Base-by-base conservation (phyloP, 2,888 invertebrate genomes). In the Coelinius sp. region DNA sequence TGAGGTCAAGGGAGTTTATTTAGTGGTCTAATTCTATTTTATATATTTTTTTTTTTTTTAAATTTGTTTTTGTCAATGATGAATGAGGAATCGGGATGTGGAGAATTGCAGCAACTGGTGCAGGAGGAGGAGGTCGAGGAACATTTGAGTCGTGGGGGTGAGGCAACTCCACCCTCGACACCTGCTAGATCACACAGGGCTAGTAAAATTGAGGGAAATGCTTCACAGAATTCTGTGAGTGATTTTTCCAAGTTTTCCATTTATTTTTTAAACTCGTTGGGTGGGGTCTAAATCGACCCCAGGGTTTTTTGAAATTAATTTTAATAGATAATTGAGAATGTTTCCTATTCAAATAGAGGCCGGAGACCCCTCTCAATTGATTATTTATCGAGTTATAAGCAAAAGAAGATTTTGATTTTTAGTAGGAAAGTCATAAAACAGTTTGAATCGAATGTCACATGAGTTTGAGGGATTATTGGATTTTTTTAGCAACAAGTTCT, bases 61-160 rank as follows among this genome's bases (percentile, higher is more conserved):
- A 31, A 31, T 31, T 8, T 31, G 31, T 4, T 46, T 49, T 49
- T 14, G 17, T 2, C 2, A 3, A 78, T 73, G 17, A 89, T 89
- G 89, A 84, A 83, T 49, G 87, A 87, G 72, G 82, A 80, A 66
- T 85, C 87, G 38, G 85, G 87, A 73, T 88, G 86, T 71, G 87
- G 88, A 65, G 89, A 89, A 76, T 75, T 89, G 22, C 88, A 89
- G 63, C 89, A 89, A 72, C 78, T 89, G 27, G 89, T 89, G 7
- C 87, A 88, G 44, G 85, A 87, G 68, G 89, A 89, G 53, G 88
- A 89, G 76, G 85, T 85, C n/a, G 86, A 87, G 22, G 86, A 86
- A 65, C 82, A 81, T 2, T 72, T 82, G 22, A 84, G 82, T 71
- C 83, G 84, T 46, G 85, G 85, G 25, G 88, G 85, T 20, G 88